These are phyloP conservation scores for Congeria kusceri DNA, from an alignment of 2,888 invertebrate species.

Conservation along the genomic window DNA sequence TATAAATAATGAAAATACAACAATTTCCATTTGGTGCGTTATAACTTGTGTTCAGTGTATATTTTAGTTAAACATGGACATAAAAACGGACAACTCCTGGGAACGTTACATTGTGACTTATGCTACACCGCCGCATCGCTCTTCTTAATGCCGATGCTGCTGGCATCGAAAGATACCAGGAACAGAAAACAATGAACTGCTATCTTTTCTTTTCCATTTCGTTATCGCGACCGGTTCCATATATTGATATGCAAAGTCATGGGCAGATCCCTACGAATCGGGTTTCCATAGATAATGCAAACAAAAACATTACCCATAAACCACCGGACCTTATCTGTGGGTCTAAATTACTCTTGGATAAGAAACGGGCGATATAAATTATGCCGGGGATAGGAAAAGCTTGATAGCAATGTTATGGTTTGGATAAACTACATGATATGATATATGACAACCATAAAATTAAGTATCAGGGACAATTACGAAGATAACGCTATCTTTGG, in stretches of 20 bases:
- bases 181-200: too few species aligned
- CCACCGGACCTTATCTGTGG: slow-evolving; percentile 32
- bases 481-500: slow-evolving; percentile 47
- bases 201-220: too few species aligned
- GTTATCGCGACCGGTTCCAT: too few species aligned
- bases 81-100: too few species aligned
- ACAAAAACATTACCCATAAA: slow-evolving; percentile 55
- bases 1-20: too few species aligned
- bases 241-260: not conserved
- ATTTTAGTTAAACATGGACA: too few species aligned
- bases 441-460: slow-evolving; percentile 69
- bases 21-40: too few species aligned
- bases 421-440: slow-evolving; percentile 57
- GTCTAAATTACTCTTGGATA: slow-evolving; percentile 57
- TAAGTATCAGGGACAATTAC: slow-evolving; percentile 64
- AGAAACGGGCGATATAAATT: slow-evolving; percentile 52
- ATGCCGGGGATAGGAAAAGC: slow-evolving; percentile 42
- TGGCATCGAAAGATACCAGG: too few species aligned
- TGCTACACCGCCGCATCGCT: too few species aligned
- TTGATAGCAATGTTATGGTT: slow-evolving; percentile 51
- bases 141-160: too few species aligned
- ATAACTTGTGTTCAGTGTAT: too few species aligned
- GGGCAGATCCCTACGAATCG: slow-evolving; percentile 15
- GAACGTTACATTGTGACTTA: too few species aligned
- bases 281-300: slow-evolving; percentile 46